These are phyloP conservation scores for Oscheius sp. DNA, from an alignment of 2,888 invertebrate genomes.

Conservation along the genomic window DNA sequence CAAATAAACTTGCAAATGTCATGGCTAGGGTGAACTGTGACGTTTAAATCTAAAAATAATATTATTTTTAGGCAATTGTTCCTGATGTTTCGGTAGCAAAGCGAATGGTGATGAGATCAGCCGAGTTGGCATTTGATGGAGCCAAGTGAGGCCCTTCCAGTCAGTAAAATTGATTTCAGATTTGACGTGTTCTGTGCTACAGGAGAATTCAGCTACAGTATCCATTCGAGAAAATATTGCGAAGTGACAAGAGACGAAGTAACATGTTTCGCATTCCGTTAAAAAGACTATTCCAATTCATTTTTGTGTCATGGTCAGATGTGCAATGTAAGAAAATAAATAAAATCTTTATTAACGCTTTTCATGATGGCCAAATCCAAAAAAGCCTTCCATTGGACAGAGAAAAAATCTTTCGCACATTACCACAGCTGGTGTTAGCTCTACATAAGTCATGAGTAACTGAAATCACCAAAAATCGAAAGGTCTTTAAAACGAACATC, in stretches of 20 bases:
- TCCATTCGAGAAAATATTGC: conserved; percentile 60
- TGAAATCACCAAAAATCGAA: not conserved
- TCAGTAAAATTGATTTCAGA: conserved; percentile 12
- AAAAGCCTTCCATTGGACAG: conserved; percentile 20
- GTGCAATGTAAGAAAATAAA: conserved; percentile 11
- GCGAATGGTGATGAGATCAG: conserved; percentile 55
- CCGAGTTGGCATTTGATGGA: conserved; percentile 58
- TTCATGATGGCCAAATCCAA: conserved; percentile 14
- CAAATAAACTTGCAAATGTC: conserved; percentile 57
- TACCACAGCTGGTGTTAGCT: conserved; percentile 19
- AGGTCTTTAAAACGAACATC: conserved; percentile 6
- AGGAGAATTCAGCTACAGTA: conserved; percentile 65
- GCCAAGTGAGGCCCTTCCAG: conserved; percentile 31
- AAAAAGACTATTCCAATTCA: not conserved
- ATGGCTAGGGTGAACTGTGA: conserved; percentile 48
- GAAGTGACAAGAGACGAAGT: conserved; percentile 58
- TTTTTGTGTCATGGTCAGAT: conserved; percentile 8
- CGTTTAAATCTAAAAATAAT: not conserved
- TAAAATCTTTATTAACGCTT: not conserved
- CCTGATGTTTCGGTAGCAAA: conserved; percentile 62
- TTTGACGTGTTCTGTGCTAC: conserved; percentile 63
- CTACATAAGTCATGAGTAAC: conserved; percentile 5
- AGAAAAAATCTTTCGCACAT: conserved; percentile 16
- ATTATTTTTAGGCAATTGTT: conserved; percentile 49
- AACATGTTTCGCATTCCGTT: conserved; percentile 64